Evolutionary conservation across 2,113 vertebrate genomes (phyloP).

Genomic region (Lycaon pictus): DNA sequence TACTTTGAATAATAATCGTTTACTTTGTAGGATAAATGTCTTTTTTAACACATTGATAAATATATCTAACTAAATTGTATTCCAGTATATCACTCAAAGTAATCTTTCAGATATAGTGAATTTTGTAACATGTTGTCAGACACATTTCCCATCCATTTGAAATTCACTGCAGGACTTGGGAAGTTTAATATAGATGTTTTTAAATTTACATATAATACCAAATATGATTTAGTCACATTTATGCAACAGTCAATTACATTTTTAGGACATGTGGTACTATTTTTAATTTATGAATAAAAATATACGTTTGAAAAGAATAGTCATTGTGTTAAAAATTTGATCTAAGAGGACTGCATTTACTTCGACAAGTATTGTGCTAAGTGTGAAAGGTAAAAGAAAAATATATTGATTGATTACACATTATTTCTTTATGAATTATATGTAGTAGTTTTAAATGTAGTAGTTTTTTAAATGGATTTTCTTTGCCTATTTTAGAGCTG

Average conservation of each 20-base stretch:
- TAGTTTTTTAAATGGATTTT: background rate
- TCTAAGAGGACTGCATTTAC: background rate
- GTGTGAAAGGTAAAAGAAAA: background rate
- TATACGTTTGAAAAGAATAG: background rate
- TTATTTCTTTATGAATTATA: background rate
- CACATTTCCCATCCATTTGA: background rate
- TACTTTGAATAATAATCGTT: slow-evolving; percentile 29
- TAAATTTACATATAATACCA: slow-evolving; percentile 6
- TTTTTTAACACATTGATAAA: background rate
- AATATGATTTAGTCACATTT: slow-evolving; percentile 30
- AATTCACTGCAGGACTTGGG: background rate
- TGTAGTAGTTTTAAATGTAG: background rate
- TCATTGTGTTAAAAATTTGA: slow-evolving; percentile 21
- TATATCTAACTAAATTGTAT: background rate
- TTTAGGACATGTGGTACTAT: background rate
- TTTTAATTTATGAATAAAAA: slow-evolving; percentile 43
- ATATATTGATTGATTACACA: background rate
- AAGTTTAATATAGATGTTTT: slow-evolving; percentile 21
- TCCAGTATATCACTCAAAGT: background rate
- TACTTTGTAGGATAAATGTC: slow-evolving; percentile 8
- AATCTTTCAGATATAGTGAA: slow-evolving; percentile 31
- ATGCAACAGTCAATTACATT: background rate
- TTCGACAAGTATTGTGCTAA: background rate
- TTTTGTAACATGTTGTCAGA: slow-evolving; percentile 21
- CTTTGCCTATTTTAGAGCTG: background rate